Base-by-base conservation (phyloP, 1,140 invertebrate genomes). In the Copidosoma floridanum region DNA sequence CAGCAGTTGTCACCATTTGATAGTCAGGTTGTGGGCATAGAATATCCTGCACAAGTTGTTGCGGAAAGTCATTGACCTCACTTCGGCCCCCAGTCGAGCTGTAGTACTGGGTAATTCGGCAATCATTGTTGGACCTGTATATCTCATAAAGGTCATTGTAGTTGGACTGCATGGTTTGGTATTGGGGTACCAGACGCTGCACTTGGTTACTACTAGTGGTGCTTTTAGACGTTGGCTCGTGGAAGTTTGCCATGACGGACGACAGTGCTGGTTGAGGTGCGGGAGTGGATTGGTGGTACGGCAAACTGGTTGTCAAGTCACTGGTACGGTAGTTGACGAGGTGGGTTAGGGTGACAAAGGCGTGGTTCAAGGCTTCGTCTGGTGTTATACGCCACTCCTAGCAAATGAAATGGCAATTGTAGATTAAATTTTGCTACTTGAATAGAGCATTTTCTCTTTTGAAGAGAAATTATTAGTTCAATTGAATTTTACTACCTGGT, bases 351-450 rank as follows among this genome's bases (percentile, higher is more conserved):
- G 91, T 92, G 7, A 97, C 94, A 81, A 98, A 98, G 14, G 91
- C 88, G 80, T 98, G 96, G 77, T 96, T 95, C 60, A 99, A 77
- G 7, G 96, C 96, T 79, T 97, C 94, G 11, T 92, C 92, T 0
- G 97, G 97, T 43, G 92, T 97, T 68, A 98, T 96, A 16, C 97
- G 84, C 20, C 94, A 83, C 74, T 97, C 95, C 87, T 93, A 66
- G 24, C 56, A 57, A n/a, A n/a, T n/a, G n/a, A 14, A 43, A 43
- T 10, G 18, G 40, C 18, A 14, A 43, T 43, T 43, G 41, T 43
- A 43, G 8, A 43, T n/a, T n/a, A 43, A 40, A 29, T n/a, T 38
- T 32, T 35, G 2, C 24, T 29, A 12, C 29, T 6, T 2, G 10
- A 23, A 40, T 27, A 29, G 1, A 18, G n/a, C 32, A 50, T 43